These are phyloP conservation scores for Poicephalus gulielmi DNA, from an alignment of 2,113 vertebrate genomes.

Conservation along the genomic window DNA sequence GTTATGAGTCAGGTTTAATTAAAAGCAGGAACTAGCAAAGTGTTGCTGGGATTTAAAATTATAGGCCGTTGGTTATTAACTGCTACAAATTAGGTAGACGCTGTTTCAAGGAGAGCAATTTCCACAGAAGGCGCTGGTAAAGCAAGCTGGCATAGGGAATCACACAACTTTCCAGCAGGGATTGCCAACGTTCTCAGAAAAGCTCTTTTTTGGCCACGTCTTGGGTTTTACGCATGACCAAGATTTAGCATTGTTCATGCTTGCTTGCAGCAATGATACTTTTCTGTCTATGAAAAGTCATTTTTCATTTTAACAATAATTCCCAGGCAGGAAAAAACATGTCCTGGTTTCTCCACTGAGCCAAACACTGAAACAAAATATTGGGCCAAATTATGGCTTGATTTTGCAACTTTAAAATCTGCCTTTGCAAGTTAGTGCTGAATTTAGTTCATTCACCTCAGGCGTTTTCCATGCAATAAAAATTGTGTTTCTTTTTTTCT, in stretches of 20 bases:
- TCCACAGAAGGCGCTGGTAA: background rate
- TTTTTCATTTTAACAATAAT: slow-evolving; percentile 54
- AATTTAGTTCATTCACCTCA: slow-evolving; percentile 29
- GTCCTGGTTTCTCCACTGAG: background rate
- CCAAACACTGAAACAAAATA: slow-evolving; percentile 41
- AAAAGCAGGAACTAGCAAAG: slow-evolving; percentile 28
- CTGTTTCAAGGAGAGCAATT: slow-evolving; percentile 33
- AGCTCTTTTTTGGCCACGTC: background rate
- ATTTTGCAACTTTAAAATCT: slow-evolving; percentile 59
- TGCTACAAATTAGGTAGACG: slow-evolving; percentile 49
- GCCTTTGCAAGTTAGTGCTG: slow-evolving; percentile 42
- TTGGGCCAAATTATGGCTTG: slow-evolving; percentile 45
- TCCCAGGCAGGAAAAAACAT: slow-evolving; percentile 43
- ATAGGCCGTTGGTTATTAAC: slow-evolving; percentile 41
- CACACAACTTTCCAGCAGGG: background rate
- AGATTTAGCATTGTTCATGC: slow-evolving; percentile 44
- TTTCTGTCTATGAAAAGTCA: slow-evolving; percentile 45
- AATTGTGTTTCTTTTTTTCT: background rate
- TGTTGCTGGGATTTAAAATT: slow-evolving; percentile 40
- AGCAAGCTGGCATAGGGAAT: background rate
- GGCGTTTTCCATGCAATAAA: slow-evolving; percentile 39
- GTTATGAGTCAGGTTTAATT: background rate
- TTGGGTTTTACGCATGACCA: slow-evolving; percentile 2
- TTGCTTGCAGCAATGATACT: slow-evolving; percentile 51
- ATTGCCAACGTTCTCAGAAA: slow-evolving; percentile 4